Evolutionary conservation across 2,797 vertebrate genomes (phyloP).

Genomic region (Cheirogaleus major): DNA sequence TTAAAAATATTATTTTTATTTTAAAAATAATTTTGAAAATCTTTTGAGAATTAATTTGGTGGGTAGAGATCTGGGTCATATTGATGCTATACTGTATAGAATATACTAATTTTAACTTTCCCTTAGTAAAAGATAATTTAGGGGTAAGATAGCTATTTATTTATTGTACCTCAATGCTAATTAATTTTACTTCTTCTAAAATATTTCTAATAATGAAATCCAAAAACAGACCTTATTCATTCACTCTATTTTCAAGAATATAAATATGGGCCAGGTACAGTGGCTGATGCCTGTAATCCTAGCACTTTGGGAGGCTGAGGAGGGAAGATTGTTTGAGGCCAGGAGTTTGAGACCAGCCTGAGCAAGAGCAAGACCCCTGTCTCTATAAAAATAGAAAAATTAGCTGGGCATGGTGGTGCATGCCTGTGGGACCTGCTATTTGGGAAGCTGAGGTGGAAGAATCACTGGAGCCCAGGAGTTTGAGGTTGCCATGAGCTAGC

Average conservation of each 20-base stretch:
- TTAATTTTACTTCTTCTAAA: constrained; percentile 41
- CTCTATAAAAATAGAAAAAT: not conserved
- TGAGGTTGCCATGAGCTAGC: not conserved
- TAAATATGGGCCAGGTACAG: not conserved
- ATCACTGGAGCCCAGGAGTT: not conserved
- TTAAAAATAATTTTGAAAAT: not conserved
- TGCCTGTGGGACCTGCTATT: not conserved
- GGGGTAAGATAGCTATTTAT: not conserved
- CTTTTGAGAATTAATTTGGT: not conserved
- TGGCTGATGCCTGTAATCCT: not conserved
- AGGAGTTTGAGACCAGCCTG: not conserved
- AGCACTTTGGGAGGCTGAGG: not conserved
- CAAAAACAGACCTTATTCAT: not conserved
- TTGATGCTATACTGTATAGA: not conserved
- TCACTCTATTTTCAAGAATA: not conserved
- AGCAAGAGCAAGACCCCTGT: not conserved
- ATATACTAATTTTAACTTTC: not conserved
- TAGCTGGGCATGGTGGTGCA: not conserved
- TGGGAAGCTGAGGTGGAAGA: not conserved
- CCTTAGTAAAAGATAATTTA: not conserved
- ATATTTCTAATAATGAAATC: constrained; percentile 5
- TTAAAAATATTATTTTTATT: not conserved
- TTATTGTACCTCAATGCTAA: not conserved
- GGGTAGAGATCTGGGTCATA: not conserved
- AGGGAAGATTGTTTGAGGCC: not conserved